phyloP scores from a whole-genome alignment of 53 echinoderm and acorn worm species.

The Actinopyga echinites region DNA sequence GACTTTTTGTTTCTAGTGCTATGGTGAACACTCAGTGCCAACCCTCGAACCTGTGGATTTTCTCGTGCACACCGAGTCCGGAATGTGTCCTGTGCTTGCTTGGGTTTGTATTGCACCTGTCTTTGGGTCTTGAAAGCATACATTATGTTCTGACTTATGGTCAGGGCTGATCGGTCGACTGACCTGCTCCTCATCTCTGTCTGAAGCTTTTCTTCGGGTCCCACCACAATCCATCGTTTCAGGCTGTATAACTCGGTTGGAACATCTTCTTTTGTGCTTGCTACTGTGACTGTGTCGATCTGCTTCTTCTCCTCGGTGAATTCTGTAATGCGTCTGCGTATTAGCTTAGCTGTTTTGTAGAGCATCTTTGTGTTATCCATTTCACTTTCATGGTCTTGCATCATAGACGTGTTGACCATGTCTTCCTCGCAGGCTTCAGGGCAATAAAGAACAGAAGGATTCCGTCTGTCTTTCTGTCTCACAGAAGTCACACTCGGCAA shows the following conservation, averaged over 20 bases:
- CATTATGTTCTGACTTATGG: constrained; percentile 49
- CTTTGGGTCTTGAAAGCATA: constrained; percentile 50
- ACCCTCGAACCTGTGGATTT: constrained; percentile 59
- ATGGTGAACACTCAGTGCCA: constrained; percentile 61
- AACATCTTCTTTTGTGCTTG: constrained; percentile 5
- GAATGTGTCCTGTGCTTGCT: constrained; percentile 48
- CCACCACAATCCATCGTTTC: constrained; percentile 41
- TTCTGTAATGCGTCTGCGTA: background rate
- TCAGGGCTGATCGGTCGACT: constrained; percentile 42
- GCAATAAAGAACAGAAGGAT: constrained; percentile 17
- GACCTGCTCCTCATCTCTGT: constrained; percentile 25
- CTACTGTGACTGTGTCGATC: constrained; percentile 19
- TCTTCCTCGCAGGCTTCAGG: constrained; percentile 29
- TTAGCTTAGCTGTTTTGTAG: constrained; percentile 20
- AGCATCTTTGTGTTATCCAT: constrained; percentile 26
- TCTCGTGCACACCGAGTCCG: constrained; percentile 48
- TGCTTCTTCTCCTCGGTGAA: constrained; percentile 6
- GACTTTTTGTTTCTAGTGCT: constrained; percentile 50
- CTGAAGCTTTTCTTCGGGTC: constrained; percentile 15
- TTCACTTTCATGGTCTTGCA: constrained; percentile 28
- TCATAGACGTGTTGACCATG: constrained; percentile 24
- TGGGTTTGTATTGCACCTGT: constrained; percentile 44
- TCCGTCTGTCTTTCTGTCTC: constrained; percentile 23
- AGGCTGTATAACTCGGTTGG: too few relatives aligned
- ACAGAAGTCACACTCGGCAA: constrained; percentile 21